Conservation (phyloP, 2,113 vertebrate species). For the Ancistrus triradiatus region DNA sequence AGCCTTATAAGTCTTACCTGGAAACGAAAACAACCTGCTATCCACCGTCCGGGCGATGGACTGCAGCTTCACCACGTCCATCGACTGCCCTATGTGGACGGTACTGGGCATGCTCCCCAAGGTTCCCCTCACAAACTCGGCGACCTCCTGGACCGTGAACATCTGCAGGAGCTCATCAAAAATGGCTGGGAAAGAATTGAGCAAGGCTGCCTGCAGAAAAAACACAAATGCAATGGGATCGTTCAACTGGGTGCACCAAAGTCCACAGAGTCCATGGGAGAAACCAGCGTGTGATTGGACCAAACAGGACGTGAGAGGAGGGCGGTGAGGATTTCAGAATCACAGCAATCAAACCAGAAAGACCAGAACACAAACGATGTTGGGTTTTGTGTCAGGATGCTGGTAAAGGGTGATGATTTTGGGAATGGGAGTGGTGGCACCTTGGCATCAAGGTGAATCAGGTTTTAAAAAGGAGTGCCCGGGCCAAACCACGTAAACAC, state of each 20-base stretch:
- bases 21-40: slow-evolving; percentile 92
- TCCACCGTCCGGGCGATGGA: slow-evolving; percentile 94
- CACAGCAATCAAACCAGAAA: no score
- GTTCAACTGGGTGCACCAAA: no score
- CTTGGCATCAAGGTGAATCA: slow-evolving; percentile 33
- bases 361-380: no score
- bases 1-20: slow-evolving; percentile 77
- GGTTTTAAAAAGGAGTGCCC: slow-evolving; percentile 30
- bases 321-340: background rate
- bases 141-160: slow-evolving; percentile 95
- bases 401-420: slow-evolving; percentile 11
- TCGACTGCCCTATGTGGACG: slow-evolving; percentile 89
- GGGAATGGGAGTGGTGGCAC: no score
- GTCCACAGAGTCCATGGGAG: background rate
- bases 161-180: slow-evolving; percentile 97
- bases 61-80: slow-evolving; percentile 95
- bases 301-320: slow-evolving; percentile 13
- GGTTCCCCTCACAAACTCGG: slow-evolving; percentile 89
- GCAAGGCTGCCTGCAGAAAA: slow-evolving; percentile 79
- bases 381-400: background rate
- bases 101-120: slow-evolving; percentile 96
- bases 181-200: slow-evolving; percentile 94
- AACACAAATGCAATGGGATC: background rate
- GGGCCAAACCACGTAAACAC: slow-evolving; percentile 32
- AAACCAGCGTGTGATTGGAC: slow-evolving; percentile 9